A percentile compares a stretch with the other conserved stretches of the same genome.
phyloP scores from a whole-genome alignment of 2,113 vertebrate genomes.

The Sylvietta virens region DNA sequence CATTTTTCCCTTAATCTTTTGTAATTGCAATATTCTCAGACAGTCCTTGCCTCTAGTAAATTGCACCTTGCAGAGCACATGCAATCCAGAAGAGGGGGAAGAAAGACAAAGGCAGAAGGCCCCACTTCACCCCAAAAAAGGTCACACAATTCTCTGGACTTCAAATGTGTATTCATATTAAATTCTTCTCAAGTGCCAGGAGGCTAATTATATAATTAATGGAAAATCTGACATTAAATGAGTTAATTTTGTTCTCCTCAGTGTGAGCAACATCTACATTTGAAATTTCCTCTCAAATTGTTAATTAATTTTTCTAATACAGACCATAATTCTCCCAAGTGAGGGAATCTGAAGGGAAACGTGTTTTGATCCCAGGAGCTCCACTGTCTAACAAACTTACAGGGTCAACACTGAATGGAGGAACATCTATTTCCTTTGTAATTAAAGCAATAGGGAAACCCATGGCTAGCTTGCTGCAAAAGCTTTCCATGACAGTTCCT shows the following conservation, averaged over 20 bases:
- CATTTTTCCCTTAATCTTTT: neutral
- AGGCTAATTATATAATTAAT: constrained; percentile 8
- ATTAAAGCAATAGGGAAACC: neutral
- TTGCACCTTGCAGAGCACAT: neutral
- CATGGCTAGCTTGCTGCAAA: neutral
- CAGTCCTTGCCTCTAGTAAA: neutral
- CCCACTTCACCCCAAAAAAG: neutral
- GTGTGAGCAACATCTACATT: neutral
- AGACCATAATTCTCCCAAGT: neutral
- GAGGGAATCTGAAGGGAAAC: neutral
- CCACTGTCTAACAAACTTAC: neutral
- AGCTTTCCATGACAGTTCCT: neutral
- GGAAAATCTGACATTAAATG: constrained; percentile 1
- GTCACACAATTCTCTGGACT: neutral
- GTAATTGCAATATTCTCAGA: neutral
- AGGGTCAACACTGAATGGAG: neutral
- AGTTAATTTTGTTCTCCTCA: constrained; percentile 15
- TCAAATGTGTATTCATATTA: neutral
- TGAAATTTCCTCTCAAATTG: constrained; percentile 16
- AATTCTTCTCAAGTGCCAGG: neutral
- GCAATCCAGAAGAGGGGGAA: neutral
- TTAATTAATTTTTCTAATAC: constrained; percentile 44
- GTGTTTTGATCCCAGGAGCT: neutral
- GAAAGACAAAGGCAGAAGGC: neutral
- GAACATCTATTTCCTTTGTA: neutral